phyloP scores from a whole-genome alignment of 2,888 invertebrate species.

The Dicyrtomina minuta region DNA sequence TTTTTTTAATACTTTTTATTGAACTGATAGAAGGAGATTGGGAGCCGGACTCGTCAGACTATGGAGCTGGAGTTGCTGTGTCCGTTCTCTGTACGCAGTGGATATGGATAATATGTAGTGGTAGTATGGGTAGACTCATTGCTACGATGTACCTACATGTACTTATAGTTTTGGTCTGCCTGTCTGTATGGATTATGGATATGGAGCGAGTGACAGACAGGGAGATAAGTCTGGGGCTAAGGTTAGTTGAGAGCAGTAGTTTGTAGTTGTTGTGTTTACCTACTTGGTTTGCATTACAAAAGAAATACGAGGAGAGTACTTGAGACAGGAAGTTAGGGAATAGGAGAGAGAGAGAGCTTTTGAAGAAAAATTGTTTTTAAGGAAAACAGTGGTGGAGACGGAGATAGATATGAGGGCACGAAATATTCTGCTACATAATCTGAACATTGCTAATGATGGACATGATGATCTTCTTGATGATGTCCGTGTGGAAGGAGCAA shows the following conservation, averaged over 20 bases:
- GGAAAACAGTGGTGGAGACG: constrained; percentile 11
- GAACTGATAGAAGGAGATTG: too few species aligned
- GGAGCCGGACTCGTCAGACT: too few species aligned
- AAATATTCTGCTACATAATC: constrained; percentile 9
- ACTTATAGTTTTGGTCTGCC: constrained; percentile 1
- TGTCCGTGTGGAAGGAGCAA: neutral
- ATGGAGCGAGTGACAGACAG: too few species aligned
- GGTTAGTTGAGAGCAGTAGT: too few species aligned
- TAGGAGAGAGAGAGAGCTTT: constrained; percentile 6
- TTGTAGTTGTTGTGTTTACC: neutral
- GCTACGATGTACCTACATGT: neutral
- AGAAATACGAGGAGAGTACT: constrained; percentile 18
- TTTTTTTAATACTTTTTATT: neutral
- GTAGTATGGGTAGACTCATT: neutral
- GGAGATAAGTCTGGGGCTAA: too few species aligned
- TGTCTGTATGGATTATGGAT: too few species aligned
- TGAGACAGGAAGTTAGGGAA: constrained; percentile 22
- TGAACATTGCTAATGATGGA: constrained; percentile 13
- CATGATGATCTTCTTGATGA: constrained; percentile 17
- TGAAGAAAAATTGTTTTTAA: constrained; percentile 12
- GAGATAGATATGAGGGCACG: constrained; percentile 4
- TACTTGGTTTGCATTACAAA: constrained; percentile 23
- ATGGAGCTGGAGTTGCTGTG: too few species aligned
- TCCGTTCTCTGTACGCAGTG: neutral
- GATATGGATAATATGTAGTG: too few species aligned